Conservation (phyloP, 2,113 vertebrate species). For the Origma solitaria region DNA sequence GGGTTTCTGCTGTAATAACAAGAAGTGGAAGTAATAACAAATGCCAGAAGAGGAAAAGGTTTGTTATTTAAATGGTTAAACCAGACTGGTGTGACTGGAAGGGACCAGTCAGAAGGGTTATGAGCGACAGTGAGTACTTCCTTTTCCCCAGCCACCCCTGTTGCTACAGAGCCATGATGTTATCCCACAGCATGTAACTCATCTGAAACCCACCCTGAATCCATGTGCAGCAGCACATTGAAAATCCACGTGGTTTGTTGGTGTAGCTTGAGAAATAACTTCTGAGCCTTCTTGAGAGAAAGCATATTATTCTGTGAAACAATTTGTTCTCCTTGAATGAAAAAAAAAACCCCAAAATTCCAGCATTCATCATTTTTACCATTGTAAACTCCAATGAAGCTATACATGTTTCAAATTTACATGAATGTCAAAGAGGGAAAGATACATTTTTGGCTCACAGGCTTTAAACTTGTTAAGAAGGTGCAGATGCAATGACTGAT, state of each 20-base stretch:
- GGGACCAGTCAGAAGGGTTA: neutral
- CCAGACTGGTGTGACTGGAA: neutral
- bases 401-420: constrained; percentile 28
- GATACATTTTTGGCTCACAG: neutral
- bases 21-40: neutral
- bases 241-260: neutral
- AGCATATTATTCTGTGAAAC: neutral
- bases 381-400: neutral
- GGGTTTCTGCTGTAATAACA: neutral
- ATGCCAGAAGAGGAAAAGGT: neutral
- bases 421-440: neutral
- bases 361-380: neutral
- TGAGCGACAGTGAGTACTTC: neutral
- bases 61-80: neutral
- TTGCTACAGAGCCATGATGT: neutral
- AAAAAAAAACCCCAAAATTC: neutral
- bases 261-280: neutral
- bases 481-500: neutral
- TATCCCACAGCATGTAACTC: neutral
- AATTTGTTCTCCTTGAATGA: neutral
- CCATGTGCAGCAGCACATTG: neutral
- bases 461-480: constrained; percentile 6
- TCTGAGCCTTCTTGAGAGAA: neutral
- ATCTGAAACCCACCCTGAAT: neutral
- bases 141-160: neutral